Base-by-base conservation (phyloP, 2,797 vertebrate species). In the Pipistrellus pipistrellus region DNA sequence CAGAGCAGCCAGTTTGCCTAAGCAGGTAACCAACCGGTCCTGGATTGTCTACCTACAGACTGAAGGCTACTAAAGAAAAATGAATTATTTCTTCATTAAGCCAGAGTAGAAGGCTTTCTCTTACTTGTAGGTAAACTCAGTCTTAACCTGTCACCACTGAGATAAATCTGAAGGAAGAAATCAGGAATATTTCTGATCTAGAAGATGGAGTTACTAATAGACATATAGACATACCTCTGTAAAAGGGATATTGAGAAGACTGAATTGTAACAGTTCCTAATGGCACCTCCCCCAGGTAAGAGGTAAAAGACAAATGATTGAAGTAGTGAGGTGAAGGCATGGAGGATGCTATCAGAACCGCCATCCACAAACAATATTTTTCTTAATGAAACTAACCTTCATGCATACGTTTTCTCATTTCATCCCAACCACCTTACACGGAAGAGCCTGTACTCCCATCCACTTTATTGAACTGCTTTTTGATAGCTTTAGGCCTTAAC, bases 121-220 rank as follows among this genome's bases (percentile, higher is more conserved):
- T 82, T 68, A 46, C 27, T 83, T 62, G 21, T 6, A 73, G 41
- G 41, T 76, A 82, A 82, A 93, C 17, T 91, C n/a, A 64, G 30
- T 44, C 72, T 53, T 85, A 86, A 51, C 51, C 41, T n/a, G 44
- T n/a, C 23, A 41, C 66, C 51, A 64, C 27, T 44, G 75, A 85
- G 55, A 18, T 35, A 55, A 84, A 12, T 55, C 59, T 82, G n/a
- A 93, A 21, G 38, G 30, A 95, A 89, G 78, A 87, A 82, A 81
- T 21, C 32, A 64, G 44, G 23, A 92, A 44, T 41, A n/a, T 44
- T 71, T 76, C 66, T 76, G n/a, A 4, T 23, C 7, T 75, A 32
- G 20, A 51, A 75, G 38, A 71, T 5, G 4, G 38, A 80, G 25
- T 53, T 41, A 55, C 21, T 55, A 55, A 55, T 23, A 68, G 76